Conservation (phyloP, 2,888 invertebrate species). For the Xanthorhoe spadicearia region DNA sequence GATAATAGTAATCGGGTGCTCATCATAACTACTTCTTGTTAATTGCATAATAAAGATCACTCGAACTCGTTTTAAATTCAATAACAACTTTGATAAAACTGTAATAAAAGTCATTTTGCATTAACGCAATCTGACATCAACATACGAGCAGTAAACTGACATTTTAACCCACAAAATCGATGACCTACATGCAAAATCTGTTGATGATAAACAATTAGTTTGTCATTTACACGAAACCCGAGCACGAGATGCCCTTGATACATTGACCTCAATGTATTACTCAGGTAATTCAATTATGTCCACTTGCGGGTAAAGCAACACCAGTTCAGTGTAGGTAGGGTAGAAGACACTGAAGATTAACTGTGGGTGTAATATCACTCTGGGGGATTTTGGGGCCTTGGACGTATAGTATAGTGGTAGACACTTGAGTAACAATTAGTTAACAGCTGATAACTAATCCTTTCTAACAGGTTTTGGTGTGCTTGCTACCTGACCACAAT, state of each 20-base stretch:
- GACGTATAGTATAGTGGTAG: neutral
- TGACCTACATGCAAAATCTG: conserved; percentile 29
- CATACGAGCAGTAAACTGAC: neutral
- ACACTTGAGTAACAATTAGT: no score
- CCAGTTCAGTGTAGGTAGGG: conserved; percentile 20
- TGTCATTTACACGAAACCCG: conserved; percentile 26
- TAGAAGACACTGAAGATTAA: conserved; percentile 13
- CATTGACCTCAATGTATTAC: conserved; percentile 44
- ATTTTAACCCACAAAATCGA: conserved; percentile 15
- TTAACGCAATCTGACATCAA: neutral
- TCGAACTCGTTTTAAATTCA: neutral
- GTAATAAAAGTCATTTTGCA: neutral
- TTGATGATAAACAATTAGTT: conserved; percentile 31
- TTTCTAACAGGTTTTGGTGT: no score
- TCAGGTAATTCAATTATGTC: conserved; percentile 42
- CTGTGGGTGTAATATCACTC: conserved; percentile 1
- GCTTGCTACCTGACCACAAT: no score
- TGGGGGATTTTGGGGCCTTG: neutral
- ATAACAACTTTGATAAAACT: neutral
- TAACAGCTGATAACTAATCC: no score
- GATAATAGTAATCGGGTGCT: neutral
- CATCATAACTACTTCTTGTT: neutral
- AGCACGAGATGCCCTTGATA: conserved; percentile 40
- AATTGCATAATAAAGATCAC: neutral
- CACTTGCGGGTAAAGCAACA: conserved; percentile 31